Evolutionary conservation across 2,888 invertebrate genomes (phyloP), one percentile per base, ranked within the genome.

Genomic region (Notodonta ziczac): DNA sequence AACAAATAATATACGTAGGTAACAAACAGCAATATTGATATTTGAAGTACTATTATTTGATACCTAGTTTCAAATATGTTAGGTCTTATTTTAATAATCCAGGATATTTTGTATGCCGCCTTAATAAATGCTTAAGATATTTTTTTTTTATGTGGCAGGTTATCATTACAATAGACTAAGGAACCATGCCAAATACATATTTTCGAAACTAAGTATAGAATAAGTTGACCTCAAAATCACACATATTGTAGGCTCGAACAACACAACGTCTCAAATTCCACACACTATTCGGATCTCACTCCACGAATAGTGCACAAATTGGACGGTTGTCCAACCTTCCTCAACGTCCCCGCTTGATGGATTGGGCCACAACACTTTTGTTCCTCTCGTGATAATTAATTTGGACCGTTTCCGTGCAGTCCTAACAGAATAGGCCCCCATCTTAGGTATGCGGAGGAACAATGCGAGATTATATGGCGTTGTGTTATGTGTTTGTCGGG

Each of bases 331-430:
- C 82, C 71, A 77, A 78, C 81, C 85, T 76, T 60, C 80, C 78
- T 86, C 83, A 82, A 73, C 66, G 62, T 65, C 35, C 56, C 14
- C 56, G 55, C 66, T 66, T 87, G 88, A 88, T 84, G 80, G 86
- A 87, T 87, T 81, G 80, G 76, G 71, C 76, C 78, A 66, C 62
- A 75, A 74, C 84, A 85, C 85, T 87, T 87, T 86, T 86, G 88
- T 85, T 81, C 78, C 74, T 67, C 70, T 70, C 66, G 69, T 77
- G 70, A 78, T 83, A 87, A 88, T 88, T 88, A 88, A 88, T 88
- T 87, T 78, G 67, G 74, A 74, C 77, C 65, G 61, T 69, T 76
- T 76, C 80, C 77, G 66, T 69, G 73, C 67, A 73, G 70, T 80
- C 77, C 76, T 66, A 57, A 55, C 70, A 76, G 72, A 75, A 77